Evolutionary conservation across 2,888 invertebrate species (phyloP).

Genomic region (Latrodectus elegans): DNA sequence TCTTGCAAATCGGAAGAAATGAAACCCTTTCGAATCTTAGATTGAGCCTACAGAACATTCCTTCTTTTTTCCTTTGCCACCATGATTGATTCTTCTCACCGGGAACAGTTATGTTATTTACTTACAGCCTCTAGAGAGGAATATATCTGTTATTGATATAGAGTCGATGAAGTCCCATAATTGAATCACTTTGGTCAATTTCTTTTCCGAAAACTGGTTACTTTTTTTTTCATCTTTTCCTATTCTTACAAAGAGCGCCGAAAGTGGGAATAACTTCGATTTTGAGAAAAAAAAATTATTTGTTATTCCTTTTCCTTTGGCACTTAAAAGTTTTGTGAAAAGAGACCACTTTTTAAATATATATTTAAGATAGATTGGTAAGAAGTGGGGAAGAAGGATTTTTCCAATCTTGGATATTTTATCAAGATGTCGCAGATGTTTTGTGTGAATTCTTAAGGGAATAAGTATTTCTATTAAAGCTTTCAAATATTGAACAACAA

Average conservation of each 20-base stretch:
- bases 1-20: background rate
- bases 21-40: background rate
- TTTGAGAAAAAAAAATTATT: background rate
- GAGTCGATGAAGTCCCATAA: constrained; percentile 38
- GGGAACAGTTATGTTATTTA: constrained; percentile 44
- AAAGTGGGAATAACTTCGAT: background rate
- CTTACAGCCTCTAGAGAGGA: constrained; percentile 34
- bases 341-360: background rate
- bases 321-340: background rate
- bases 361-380: background rate
- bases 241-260: background rate
- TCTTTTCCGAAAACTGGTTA: background rate
- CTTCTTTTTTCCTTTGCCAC: constrained; percentile 2
- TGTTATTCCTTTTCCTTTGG: background rate
- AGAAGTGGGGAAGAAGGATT: background rate
- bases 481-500: no score
- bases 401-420: background rate
- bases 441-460: background rate
- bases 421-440: background rate
- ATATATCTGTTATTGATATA: constrained; percentile 65
- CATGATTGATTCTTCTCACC: constrained; percentile 62
- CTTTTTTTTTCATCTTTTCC: constrained; percentile 11
- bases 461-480: no score
- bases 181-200: constrained; percentile 52
- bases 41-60: background rate